phyloP scores from a whole-genome alignment of 1,140 invertebrate species.

The Neodiprion fabricii region DNA sequence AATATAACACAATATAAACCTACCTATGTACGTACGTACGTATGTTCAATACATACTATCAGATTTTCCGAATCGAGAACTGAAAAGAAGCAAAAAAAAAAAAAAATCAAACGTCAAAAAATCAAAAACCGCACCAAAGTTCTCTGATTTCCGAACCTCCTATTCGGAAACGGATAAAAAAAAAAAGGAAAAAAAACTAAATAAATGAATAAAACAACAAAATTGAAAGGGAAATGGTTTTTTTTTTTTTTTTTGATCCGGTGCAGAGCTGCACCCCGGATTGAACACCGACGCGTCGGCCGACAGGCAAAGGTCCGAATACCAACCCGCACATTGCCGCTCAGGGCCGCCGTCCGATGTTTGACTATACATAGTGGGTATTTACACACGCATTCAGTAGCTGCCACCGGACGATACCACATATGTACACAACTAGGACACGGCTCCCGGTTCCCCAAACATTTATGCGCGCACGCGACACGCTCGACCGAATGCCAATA shows the following conservation, averaged over 20 bases:
- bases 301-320: too few relatives aligned
- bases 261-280: too few relatives aligned
- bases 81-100: too few relatives aligned
- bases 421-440: not conserved
- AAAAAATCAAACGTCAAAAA: too few relatives aligned
- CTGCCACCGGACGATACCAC: too few relatives aligned
- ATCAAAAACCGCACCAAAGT: too few relatives aligned
- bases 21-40: conserved; percentile 4
- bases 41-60: conserved; percentile 15
- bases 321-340: too few relatives aligned
- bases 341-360: not conserved
- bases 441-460: not conserved
- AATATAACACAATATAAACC: conserved; percentile 15
- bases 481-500: not conserved
- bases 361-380: not conserved
- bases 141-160: not conserved
- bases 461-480: conserved; percentile 4
- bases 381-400: not conserved
- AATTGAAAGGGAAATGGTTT: not conserved
- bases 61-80: too few relatives aligned
- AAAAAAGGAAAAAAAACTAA: conserved; percentile 6
- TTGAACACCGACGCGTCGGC: too few relatives aligned
- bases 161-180: conserved; percentile 13
- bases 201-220: conserved; percentile 14
- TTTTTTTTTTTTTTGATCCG: conserved; percentile 5